Conservation (phyloP, 2,113 vertebrate species). For the Ursus arctos region DNA sequence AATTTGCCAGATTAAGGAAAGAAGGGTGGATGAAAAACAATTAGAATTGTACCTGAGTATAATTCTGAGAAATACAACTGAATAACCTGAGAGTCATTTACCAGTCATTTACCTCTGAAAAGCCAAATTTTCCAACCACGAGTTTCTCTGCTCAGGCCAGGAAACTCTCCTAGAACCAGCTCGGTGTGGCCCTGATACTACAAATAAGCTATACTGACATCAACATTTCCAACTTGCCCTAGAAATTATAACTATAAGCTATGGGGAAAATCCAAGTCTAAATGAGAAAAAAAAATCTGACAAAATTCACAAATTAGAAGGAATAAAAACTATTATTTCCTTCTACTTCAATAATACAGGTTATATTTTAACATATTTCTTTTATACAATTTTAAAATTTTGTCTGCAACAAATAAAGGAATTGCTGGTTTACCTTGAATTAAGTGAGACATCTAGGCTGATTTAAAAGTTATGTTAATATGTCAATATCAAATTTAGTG, state of each 20-base stretch:
- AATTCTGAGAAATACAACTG: neutral
- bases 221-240: neutral
- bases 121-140: neutral
- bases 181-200: neutral
- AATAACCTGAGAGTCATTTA: neutral
- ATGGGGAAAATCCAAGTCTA: neutral
- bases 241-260: neutral
- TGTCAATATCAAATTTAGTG: neutral
- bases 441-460: neutral
- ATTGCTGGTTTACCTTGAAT: neutral
- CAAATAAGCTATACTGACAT: neutral
- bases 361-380: neutral
- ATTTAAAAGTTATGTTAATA: neutral
- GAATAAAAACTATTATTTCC: slow-evolving; percentile 7
- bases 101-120: neutral
- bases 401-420: neutral
- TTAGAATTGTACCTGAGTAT: neutral
- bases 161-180: neutral
- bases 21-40: neutral
- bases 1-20: neutral
- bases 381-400: neutral
- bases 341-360: neutral
- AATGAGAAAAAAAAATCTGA: neutral
- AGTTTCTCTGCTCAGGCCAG: neutral
- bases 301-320: neutral